Conservation (phyloP, 1,140 invertebrate genomes). For the Drosophila obscura region DNA sequence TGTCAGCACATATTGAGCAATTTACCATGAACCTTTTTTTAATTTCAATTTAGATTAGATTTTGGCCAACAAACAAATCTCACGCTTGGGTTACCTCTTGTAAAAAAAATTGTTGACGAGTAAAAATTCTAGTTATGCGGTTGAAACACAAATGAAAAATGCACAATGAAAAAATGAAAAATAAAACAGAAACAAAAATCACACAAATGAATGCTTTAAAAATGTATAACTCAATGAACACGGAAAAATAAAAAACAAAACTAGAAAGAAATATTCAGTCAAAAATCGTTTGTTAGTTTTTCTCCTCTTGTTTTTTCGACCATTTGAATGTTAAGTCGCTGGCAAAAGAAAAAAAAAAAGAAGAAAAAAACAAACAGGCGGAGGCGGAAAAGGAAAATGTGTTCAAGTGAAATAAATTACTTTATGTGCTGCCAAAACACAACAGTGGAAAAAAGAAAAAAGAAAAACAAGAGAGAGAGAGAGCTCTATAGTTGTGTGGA, state of each 20-base stretch:
- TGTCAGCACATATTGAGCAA: background rate
- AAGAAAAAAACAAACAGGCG: conserved; percentile 49
- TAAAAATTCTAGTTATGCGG: conserved; percentile 28
- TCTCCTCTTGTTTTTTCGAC: background rate
- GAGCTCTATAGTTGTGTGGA: too few species aligned
- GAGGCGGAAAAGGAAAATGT: conserved; percentile 55
- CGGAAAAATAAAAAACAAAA: conserved; percentile 35
- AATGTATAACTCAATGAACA: conserved; percentile 81
- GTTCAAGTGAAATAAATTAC: conserved; percentile 82
- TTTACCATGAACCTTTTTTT: conserved; percentile 2
- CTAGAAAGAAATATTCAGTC: conserved; percentile 42
- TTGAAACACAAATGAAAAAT: conserved; percentile 36
- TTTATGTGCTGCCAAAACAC: conserved; percentile 64
- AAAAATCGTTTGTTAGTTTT: conserved; percentile 47
- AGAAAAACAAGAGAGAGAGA: background rate
- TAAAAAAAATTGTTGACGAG: conserved; percentile 16
- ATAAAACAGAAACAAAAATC: too few species aligned
- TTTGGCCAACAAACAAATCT: conserved; percentile 50
- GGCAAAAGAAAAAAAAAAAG: conserved; percentile 12
- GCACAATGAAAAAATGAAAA: conserved; percentile 15
- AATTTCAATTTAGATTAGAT: conserved; percentile 15
- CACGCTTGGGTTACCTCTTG: conserved; percentile 49
- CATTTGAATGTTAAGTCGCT: conserved; percentile 60
- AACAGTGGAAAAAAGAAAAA: conserved; percentile 24
- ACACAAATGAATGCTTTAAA: conserved; percentile 64